Evolutionary conservation across 2,797 vertebrate species (phyloP).

Genomic region (Sebastes itinus): DNA sequence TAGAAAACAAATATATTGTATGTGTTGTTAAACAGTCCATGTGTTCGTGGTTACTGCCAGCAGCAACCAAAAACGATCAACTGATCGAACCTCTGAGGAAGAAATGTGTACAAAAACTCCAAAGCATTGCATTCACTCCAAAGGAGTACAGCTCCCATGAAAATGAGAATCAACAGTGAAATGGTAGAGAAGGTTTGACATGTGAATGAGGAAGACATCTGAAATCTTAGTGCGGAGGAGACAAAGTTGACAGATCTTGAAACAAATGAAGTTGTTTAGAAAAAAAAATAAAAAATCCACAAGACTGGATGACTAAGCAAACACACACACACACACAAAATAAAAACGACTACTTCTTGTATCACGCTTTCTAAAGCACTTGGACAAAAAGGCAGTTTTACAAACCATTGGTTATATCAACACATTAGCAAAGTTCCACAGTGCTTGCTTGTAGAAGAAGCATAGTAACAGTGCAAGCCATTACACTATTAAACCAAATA

Average conservation of each 20-base stretch:
- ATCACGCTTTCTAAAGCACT: slow-evolving; percentile 77
- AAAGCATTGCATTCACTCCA: slow-evolving; percentile 35
- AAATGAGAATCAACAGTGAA: slow-evolving; percentile 47
- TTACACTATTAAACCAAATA: slow-evolving; percentile 76
- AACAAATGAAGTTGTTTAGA: neutral
- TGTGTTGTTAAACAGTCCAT: slow-evolving; percentile 58
- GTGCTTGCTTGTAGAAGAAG: slow-evolving; percentile 72
- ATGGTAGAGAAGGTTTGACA: slow-evolving; percentile 23
- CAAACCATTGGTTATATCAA: slow-evolving; percentile 72
- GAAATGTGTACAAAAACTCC: slow-evolving; percentile 35
- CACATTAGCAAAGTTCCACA: slow-evolving; percentile 77
- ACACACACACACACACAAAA: slow-evolving; percentile 1
- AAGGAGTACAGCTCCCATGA: slow-evolving; percentile 25
- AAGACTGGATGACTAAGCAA: slow-evolving; percentile 44
- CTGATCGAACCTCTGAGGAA: slow-evolving; percentile 49
- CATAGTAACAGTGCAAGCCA: slow-evolving; percentile 77
- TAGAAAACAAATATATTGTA: slow-evolving; percentile 44
- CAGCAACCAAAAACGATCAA: slow-evolving; percentile 72
- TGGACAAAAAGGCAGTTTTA: slow-evolving; percentile 75
- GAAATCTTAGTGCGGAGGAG: slow-evolving; percentile 32
- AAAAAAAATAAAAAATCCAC: slow-evolving; percentile 13
- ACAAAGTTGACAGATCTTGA: slow-evolving; percentile 17
- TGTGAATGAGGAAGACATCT: slow-evolving; percentile 48
- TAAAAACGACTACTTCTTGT: slow-evolving; percentile 28
- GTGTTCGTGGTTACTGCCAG: slow-evolving; percentile 77